Percentiles rank a stretch among this genome's conserved stretches.
phyloP scores from a whole-genome alignment of 2,797 vertebrate species.

The Strix occidentalis region DNA sequence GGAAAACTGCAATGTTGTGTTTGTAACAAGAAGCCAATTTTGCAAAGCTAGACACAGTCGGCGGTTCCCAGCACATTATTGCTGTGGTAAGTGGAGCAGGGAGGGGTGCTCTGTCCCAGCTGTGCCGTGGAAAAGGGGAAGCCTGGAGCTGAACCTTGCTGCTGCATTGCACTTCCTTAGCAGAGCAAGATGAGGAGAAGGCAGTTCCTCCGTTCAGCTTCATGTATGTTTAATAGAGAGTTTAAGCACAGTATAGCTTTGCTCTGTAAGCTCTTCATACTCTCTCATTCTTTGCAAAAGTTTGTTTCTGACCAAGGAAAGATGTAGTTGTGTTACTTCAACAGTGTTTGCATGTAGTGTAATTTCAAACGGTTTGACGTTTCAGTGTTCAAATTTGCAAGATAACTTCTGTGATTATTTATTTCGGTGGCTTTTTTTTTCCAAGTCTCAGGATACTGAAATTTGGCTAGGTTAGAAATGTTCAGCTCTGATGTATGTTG shows the following conservation, averaged over 20 bases:
- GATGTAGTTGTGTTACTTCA: not conserved
- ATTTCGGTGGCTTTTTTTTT: not conserved
- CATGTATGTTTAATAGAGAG: not conserved
- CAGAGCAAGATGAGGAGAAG: not conserved
- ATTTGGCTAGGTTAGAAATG: not conserved
- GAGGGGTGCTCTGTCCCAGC: not conserved
- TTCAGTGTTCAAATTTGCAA: not conserved
- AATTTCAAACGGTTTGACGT: not conserved
- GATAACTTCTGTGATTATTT: not conserved
- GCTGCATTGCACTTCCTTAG: not conserved
- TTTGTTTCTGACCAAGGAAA: not conserved
- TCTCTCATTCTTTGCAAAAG: not conserved
- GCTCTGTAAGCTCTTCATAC: not conserved
- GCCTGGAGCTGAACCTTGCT: not conserved
- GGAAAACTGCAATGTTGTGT: not conserved
- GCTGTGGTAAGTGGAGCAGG: not conserved
- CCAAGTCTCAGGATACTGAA: not conserved
- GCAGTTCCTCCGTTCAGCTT: not conserved
- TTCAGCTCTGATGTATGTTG: not conserved
- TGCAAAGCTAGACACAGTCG: not conserved
- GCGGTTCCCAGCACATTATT: not conserved
- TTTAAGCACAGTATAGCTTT: constrained; percentile 15
- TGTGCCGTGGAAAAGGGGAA: not conserved
- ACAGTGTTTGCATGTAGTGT: not conserved
- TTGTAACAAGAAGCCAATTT: not conserved